Evolutionary conservation across 2,888 invertebrate species (phyloP).

Genomic region (Camponotus fellah): DNA sequence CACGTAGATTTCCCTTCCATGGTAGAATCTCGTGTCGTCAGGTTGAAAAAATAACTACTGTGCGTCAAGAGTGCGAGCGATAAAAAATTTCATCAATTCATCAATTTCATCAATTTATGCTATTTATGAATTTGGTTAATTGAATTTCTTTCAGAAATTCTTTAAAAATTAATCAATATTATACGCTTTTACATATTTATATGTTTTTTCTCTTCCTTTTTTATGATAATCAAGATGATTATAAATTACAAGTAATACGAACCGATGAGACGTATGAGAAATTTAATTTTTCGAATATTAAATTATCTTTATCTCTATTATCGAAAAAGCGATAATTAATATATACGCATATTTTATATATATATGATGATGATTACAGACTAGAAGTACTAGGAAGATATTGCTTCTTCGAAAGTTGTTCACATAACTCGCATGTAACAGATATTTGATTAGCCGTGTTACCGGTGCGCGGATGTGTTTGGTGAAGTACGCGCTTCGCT

Average conservation of each 20-base stretch:
- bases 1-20: neutral
- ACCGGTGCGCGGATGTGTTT: conserved; percentile 40
- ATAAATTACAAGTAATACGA: neutral
- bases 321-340: neutral
- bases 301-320: neutral
- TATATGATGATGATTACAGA: neutral
- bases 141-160: neutral
- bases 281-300: conserved; percentile 12
- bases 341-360: neutral
- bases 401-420: conserved; percentile 54
- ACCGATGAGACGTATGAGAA: neutral
- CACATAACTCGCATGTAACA: conserved; percentile 57
- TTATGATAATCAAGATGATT: neutral
- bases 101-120: neutral
- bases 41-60: neutral
- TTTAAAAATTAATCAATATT: neutral
- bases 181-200: neutral
- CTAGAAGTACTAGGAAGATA: conserved; percentile 19
- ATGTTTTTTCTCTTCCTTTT: neutral
- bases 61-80: neutral
- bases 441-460: conserved; percentile 58
- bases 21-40: neutral
- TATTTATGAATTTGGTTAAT: neutral
- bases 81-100: neutral
- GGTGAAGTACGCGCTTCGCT: conserved; percentile 36